Conservation (phyloP, 2,797 vertebrate genomes). For the Takifugu rubripes region DNA sequence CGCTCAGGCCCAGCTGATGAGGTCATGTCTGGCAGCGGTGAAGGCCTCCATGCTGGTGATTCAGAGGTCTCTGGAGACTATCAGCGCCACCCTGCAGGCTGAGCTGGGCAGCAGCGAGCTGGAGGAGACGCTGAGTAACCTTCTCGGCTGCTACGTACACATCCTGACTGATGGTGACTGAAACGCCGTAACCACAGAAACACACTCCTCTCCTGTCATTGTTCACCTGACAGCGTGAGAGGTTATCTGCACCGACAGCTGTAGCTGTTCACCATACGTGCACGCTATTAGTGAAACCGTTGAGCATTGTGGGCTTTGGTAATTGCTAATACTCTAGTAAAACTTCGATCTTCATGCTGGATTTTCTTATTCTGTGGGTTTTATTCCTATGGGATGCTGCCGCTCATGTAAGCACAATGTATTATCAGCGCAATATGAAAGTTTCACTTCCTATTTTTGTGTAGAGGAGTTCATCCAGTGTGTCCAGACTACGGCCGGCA, state of each 20-base stretch:
- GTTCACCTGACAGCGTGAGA: too few species aligned
- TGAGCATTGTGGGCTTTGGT: too few species aligned
- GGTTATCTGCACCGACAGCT: too few species aligned
- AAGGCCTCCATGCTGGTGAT: slow-evolving; percentile 87
- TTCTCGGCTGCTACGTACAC: slow-evolving; percentile 79
- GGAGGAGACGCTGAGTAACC: slow-evolving; percentile 76
- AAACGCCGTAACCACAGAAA: not conserved
- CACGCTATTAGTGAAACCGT: too few species aligned
- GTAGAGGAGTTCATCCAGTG: slow-evolving; percentile 86
- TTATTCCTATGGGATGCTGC: too few species aligned
- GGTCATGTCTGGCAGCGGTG: slow-evolving; percentile 82
- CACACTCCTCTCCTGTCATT: too few species aligned
- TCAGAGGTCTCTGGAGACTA: slow-evolving; percentile 79
- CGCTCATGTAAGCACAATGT: too few species aligned
- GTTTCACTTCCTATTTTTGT: not conserved
- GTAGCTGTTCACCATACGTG: too few species aligned
- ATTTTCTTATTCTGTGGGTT: too few species aligned
- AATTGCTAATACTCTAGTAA: too few species aligned
- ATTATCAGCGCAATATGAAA: too few species aligned
- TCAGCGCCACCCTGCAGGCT: slow-evolving; percentile 51
- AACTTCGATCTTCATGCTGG: too few species aligned
- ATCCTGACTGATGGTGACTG: slow-evolving; percentile 85
- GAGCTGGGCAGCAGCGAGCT: slow-evolving; percentile 35
- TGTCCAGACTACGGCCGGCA: slow-evolving; percentile 87
- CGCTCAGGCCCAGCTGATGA: slow-evolving; percentile 88